phyloP scores from a whole-genome alignment of 1,140 invertebrate genomes.

The Drosophila kohkoa region DNA sequence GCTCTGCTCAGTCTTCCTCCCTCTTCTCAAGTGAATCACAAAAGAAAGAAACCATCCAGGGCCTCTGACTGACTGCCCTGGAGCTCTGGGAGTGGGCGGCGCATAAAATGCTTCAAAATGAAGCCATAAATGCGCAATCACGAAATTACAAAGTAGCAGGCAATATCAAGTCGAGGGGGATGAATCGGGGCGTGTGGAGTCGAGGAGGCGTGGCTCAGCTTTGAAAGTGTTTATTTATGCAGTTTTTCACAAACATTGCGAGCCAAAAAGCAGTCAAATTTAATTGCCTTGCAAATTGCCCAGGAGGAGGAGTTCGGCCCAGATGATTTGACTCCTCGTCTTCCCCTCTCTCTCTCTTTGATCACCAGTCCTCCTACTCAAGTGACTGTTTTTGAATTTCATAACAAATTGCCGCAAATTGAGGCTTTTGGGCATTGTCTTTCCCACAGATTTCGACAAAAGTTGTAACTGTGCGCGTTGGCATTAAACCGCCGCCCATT shows the following conservation, averaged over 20 bases:
- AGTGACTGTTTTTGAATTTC: constrained; percentile 53
- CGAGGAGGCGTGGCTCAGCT: constrained; percentile 16
- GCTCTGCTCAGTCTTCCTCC: neutral
- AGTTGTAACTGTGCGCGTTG: constrained; percentile 40
- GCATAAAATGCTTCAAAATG: constrained; percentile 77
- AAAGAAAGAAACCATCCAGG: constrained; percentile 39
- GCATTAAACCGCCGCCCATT: constrained; percentile 74
- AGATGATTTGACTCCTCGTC: neutral
- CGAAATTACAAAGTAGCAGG: constrained; percentile 71
- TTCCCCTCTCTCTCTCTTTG: neutral
- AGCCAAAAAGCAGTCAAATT: constrained; percentile 73
- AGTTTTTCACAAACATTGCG: constrained; percentile 64
- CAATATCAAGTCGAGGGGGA: constrained; percentile 16
- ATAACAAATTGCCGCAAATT: constrained; percentile 70
- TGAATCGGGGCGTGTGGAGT: neutral
- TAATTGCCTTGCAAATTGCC: constrained; percentile 79
- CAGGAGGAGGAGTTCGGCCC: constrained; percentile 9
- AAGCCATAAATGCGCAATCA: constrained; percentile 84
- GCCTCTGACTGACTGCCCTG: neutral
- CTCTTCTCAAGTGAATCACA: constrained; percentile 21
- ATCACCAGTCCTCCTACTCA: neutral
- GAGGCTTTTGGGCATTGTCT: constrained; percentile 30
- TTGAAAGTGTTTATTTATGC: constrained; percentile 79
- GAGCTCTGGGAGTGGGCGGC: neutral
- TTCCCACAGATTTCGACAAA: constrained; percentile 34